Conservation (phyloP, 2,113 vertebrate species). For the Xyrauchen texanus region DNA sequence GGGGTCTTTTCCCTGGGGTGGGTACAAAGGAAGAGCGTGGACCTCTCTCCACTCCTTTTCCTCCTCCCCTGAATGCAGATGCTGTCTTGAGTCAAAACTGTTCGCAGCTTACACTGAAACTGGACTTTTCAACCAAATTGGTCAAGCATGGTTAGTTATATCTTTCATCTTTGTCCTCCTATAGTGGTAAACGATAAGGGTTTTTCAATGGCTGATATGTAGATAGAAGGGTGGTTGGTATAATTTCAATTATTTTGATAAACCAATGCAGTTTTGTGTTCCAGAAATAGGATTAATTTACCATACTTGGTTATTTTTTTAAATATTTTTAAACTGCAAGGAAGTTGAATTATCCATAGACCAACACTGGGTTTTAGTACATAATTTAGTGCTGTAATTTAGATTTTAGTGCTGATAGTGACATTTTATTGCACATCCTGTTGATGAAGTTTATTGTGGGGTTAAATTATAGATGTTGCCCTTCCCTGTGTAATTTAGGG, state of each 20-base stretch:
- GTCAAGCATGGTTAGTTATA: conserved; percentile 89
- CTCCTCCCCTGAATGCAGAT: conserved; percentile 57
- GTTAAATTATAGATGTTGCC: background rate
- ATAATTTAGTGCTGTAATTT: conserved; percentile 11
- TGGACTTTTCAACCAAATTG: conserved; percentile 90
- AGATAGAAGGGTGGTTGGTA: too few species aligned
- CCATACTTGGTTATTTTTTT: too few species aligned
- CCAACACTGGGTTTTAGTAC: background rate
- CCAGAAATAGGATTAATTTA: background rate
- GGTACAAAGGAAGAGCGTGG: conserved; percentile 74
- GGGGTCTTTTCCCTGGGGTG: conserved; percentile 78
- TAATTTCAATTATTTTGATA: too few species aligned
- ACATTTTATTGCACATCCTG: conserved; percentile 3
- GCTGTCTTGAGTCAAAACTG: conserved; percentile 78
- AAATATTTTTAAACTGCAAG: background rate
- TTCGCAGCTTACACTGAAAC: conserved; percentile 83
- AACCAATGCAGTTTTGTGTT: background rate
- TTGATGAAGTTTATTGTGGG: background rate
- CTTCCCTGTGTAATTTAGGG: background rate
- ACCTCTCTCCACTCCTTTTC: conserved; percentile 32
- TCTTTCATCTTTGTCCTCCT: background rate
- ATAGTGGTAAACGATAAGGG: too few species aligned
- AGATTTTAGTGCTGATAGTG: background rate
- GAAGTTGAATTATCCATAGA: background rate
- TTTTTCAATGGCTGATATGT: too few species aligned